Evolutionary conservation across 2,888 invertebrate species (phyloP).

Genomic region (Leptarthrus brevirostris): DNA sequence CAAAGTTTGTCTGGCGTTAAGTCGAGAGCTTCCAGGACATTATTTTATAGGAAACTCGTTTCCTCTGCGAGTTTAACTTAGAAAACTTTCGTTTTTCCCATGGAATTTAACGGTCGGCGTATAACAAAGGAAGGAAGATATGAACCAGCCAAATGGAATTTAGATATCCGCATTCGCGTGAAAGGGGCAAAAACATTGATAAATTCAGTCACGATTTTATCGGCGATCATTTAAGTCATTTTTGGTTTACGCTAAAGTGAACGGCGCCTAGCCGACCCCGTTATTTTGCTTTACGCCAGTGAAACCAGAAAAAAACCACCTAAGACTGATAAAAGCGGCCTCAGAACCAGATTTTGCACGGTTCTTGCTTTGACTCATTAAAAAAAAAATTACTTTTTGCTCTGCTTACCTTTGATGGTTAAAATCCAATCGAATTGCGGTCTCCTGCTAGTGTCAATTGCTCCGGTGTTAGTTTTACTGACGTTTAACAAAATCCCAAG

Average conservation of each 20-base stretch:
- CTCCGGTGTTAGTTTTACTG: too few species aligned
- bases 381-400: too few species aligned
- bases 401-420: background rate
- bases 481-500: too few species aligned
- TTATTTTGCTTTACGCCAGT: background rate
- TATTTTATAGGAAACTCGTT: too few species aligned
- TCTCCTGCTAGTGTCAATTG: background rate
- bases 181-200: background rate
- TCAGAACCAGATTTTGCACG: background rate
- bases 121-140: background rate
- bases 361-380: background rate
- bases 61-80: background rate
- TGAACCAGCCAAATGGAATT: background rate
- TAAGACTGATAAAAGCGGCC: background rate
- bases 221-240: background rate
- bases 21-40: background rate
- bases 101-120: background rate
- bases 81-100: background rate
- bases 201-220: conserved; percentile 34
- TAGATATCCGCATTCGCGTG: background rate
- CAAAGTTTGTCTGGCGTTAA: background rate
- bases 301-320: background rate
- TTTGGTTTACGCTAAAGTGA: conserved; percentile 16
- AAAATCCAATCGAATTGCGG: conserved; percentile 2
- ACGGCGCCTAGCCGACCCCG: conserved; percentile 6